Evolutionary conservation across 2,113 vertebrate genomes (phyloP).

Genomic region (Chitala chitala): DNA sequence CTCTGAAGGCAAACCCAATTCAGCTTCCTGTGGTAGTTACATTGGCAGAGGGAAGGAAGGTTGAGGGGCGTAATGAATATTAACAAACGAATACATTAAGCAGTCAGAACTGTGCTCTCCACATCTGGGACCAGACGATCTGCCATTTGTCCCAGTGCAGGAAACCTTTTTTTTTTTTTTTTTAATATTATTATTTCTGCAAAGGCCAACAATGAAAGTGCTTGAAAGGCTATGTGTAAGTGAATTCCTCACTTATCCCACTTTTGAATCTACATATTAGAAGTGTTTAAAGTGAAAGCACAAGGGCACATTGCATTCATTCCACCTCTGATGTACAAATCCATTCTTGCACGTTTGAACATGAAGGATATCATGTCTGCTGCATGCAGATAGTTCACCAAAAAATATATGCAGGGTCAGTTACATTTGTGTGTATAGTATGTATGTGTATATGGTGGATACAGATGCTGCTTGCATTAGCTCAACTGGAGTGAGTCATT

Average conservation of each 20-base stretch:
- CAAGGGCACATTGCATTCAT: slow-evolving; percentile 4
- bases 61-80: slow-evolving; percentile 28
- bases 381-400: neutral
- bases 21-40: slow-evolving; percentile 22
- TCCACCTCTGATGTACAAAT: too few species aligned
- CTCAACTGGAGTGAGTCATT: neutral
- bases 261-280: slow-evolving; percentile 12
- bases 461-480: neutral
- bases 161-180: slow-evolving; percentile 9
- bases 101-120: slow-evolving; percentile 10
- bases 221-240: slow-evolving; percentile 18
- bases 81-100: slow-evolving; percentile 24
- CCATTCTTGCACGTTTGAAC: too few species aligned
- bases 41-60: slow-evolving; percentile 20
- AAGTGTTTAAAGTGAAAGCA: neutral
- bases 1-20: slow-evolving; percentile 26
- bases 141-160: slow-evolving; percentile 20
- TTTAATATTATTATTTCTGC: too few species aligned
- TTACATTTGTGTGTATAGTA: neutral
- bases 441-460: neutral
- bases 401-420: slow-evolving; percentile 1
- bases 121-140: slow-evolving; percentile 19
- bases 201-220: slow-evolving; percentile 12
- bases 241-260: slow-evolving; percentile 12
- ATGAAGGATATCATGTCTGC: neutral